Evolutionary conservation across 1,140 invertebrate species (phyloP).

Genomic region (Caenorhabditis brenneri): DNA sequence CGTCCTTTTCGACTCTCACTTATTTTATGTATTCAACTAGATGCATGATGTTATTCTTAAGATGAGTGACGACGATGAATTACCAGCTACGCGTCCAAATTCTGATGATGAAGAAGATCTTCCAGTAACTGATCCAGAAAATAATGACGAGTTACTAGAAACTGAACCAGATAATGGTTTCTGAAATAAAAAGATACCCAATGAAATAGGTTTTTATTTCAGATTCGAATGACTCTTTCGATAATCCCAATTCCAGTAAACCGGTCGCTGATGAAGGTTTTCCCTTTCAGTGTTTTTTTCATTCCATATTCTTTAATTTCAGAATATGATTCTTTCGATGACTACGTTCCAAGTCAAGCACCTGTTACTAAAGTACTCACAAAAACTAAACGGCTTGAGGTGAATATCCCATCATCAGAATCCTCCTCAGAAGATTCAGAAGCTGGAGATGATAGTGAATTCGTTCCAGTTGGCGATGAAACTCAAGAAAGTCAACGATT

Average conservation of each 20-base stretch:
- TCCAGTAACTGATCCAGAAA: neutral
- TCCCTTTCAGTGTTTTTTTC: neutral
- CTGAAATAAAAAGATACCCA: neutral
- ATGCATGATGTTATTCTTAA: neutral
- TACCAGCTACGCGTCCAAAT: neutral
- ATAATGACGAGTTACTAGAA: neutral
- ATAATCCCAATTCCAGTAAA: neutral
- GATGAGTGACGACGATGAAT: conserved; percentile 4
- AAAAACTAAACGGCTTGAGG: neutral
- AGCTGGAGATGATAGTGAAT: neutral
- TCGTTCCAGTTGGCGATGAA: neutral
- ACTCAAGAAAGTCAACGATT: neutral
- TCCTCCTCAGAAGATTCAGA: conserved; percentile 11
- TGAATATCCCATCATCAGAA: neutral
- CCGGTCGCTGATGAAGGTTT: conserved; percentile 4
- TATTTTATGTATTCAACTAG: neutral
- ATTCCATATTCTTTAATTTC: neutral
- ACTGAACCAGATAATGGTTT: neutral
- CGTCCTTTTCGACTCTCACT: neutral
- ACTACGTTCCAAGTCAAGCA: conserved; percentile 14
- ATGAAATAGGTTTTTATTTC: neutral
- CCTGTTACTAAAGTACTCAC: neutral
- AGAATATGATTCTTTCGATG: conserved; percentile 25
- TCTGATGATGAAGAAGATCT: neutral
- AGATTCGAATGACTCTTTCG: conserved; percentile 44